phyloP scores from a whole-genome alignment of 30 jellyfish, hydroid and myxozoan species.

The Turritopsis rubra region DNA sequence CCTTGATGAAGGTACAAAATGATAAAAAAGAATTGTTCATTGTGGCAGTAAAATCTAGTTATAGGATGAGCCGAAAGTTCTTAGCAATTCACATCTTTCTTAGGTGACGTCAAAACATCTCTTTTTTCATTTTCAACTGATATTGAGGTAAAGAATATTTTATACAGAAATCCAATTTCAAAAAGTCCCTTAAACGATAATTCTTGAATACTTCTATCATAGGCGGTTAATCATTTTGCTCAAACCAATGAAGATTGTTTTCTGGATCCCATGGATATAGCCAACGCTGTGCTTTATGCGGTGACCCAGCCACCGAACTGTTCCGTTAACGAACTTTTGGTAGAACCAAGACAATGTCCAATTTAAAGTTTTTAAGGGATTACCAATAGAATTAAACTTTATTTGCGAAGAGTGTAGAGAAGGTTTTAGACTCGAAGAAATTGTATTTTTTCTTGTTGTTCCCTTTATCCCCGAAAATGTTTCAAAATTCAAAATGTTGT shows the following conservation, averaged over 20 bases:
- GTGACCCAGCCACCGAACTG: conserved; percentile 69
- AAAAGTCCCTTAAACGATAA: neutral
- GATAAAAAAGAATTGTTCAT: neutral
- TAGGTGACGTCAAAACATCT: conserved; percentile 72
- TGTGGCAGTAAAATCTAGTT: neutral
- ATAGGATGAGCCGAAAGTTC: neutral
- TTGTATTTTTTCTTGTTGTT: too few relatives aligned
- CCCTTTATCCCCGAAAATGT: neutral
- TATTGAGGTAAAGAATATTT: conserved; percentile 34
- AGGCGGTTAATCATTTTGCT: conserved; percentile 64
- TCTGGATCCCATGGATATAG: conserved; percentile 68
- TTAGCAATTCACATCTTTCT: too few relatives aligned
- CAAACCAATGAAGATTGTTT: conserved; percentile 45
- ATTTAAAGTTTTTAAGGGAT: conserved; percentile 6
- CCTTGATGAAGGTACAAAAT: neutral
- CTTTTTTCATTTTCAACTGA: conserved; percentile 54
- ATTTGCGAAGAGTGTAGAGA: neutral
- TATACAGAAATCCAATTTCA: neutral
- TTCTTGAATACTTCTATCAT: neutral
- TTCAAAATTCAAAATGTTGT: neutral
- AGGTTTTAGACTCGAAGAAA: neutral
- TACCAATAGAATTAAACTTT: neutral
- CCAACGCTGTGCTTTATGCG: conserved; percentile 72
- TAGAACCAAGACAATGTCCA: conserved; percentile 84
- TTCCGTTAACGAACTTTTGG: conserved; percentile 64